Evolutionary conservation across 2,797 vertebrate genomes (phyloP).

Genomic region (Tragopan temminckii): DNA sequence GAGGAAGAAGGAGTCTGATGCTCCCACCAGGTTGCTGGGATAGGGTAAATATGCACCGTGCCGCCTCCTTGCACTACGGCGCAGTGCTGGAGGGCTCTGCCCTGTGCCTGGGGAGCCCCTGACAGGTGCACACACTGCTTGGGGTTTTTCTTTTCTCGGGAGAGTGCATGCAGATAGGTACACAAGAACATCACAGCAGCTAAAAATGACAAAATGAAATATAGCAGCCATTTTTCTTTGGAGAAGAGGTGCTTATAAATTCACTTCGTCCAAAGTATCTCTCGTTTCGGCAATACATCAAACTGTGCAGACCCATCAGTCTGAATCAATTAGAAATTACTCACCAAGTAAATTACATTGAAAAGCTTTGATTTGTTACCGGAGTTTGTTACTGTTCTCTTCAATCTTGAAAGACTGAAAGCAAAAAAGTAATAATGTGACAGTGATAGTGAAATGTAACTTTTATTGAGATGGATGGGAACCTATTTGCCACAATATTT

Average conservation of each 20-base stretch:
- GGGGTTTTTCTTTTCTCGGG: neutral
- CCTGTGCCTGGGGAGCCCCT: neutral
- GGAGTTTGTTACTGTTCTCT: conserved; percentile 76
- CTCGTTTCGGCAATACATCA: conserved; percentile 82
- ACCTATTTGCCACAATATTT: conserved; percentile 86
- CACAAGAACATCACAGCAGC: conserved; percentile 76
- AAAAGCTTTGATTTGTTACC: conserved; percentile 82
- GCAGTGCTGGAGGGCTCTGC: neutral
- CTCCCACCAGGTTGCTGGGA: neutral
- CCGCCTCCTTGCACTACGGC: neutral
- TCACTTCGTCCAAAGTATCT: conserved; percentile 79
- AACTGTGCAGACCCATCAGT: conserved; percentile 80
- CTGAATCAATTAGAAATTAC: conserved; percentile 89
- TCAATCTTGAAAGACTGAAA: conserved; percentile 79
- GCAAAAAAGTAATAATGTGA: conserved; percentile 77
- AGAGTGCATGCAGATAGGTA: conserved; percentile 41
- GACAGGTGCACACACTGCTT: neutral
- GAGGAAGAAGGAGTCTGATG: rapidly evolving
- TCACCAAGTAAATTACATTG: conserved; percentile 86
- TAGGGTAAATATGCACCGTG: neutral
- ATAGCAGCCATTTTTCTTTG: conserved; percentile 83
- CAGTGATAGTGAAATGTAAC: conserved; percentile 79
- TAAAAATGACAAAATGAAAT: conserved; percentile 86
- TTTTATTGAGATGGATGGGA: conserved; percentile 84
- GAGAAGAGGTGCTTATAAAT: conserved; percentile 83